Evolutionary conservation across 1,140 invertebrate genomes (phyloP).

Genomic region (Apis mellifera): DNA sequence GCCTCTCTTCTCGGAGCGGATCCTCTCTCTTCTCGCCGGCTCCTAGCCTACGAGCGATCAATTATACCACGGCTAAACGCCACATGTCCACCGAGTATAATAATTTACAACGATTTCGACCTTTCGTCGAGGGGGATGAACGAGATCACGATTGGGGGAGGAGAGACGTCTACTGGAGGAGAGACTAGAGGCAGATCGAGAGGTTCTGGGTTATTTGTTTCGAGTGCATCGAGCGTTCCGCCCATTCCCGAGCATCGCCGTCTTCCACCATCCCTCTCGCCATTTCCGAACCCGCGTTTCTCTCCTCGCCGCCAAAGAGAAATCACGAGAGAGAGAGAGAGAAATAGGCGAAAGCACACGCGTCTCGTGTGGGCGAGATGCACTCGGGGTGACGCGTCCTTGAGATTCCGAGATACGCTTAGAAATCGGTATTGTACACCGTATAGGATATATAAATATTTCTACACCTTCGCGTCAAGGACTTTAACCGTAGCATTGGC

Average conservation of each 20-base stretch:
- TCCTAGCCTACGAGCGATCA: conserved; percentile 67
- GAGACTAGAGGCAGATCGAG: conserved; percentile 71
- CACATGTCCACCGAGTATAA: conserved; percentile 62
- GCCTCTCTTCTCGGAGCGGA: neutral
- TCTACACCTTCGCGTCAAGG: conserved; percentile 22
- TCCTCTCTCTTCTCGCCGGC: conserved; percentile 22
- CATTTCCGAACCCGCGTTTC: conserved; percentile 40
- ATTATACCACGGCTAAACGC: conserved; percentile 70
- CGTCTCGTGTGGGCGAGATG: conserved; percentile 33
- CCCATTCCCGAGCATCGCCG: conserved; percentile 62
- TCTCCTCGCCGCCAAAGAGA: conserved; percentile 1
- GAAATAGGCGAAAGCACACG: conserved; percentile 1
- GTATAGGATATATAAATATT: conserved; percentile 3
- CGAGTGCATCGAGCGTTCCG: conserved; percentile 73
- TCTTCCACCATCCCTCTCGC: conserved; percentile 20
- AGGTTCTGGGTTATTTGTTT: conserved; percentile 76
- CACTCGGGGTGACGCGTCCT: conserved; percentile 45
- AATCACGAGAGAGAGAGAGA: conserved; percentile 8
- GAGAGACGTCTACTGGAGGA: conserved; percentile 51
- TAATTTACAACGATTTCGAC: conserved; percentile 72
- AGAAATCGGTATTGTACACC: neutral
- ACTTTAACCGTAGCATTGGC: conserved; percentile 2
- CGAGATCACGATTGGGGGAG: conserved; percentile 40
- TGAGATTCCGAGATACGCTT: conserved; percentile 25
- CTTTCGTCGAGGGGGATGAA: conserved; percentile 54